phyloP scores from a whole-genome alignment of 2,888 invertebrate genomes.

The Luffia ferchaultella region DNA sequence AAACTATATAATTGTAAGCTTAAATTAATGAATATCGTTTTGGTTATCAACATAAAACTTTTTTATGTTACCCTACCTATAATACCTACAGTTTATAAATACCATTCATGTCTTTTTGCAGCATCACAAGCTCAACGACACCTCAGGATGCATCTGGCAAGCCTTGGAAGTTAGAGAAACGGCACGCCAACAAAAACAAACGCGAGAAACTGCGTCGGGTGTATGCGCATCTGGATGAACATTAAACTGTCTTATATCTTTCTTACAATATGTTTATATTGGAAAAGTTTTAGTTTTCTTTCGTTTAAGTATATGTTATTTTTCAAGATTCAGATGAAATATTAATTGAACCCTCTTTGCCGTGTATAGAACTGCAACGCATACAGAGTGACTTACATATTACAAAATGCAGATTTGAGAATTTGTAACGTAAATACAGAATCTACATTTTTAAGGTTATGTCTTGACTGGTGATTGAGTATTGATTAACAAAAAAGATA shows the following conservation, averaged over 20 bases:
- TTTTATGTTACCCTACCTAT: too few species aligned
- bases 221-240: constrained; percentile 85
- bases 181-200: constrained; percentile 88
- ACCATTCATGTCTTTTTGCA: neutral
- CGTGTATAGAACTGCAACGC: too few species aligned
- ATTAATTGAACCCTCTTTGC: neutral
- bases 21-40: too few species aligned
- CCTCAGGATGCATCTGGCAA: constrained; percentile 42
- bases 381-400: too few species aligned
- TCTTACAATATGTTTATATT: neutral
- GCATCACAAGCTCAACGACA: neutral
- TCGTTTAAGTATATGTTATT: neutral
- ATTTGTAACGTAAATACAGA: too few species aligned
- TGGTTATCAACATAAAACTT: too few species aligned
- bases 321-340: neutral
- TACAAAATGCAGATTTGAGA: too few species aligned
- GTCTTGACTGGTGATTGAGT: too few species aligned
- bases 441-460: too few species aligned
- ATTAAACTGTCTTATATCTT: constrained; percentile 50
- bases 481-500: too few species aligned
- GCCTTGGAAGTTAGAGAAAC: constrained; percentile 84
- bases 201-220: constrained; percentile 90
- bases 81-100: too few species aligned
- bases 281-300: neutral
- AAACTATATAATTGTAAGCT: too few species aligned